Base-by-base conservation (phyloP, 2,888 invertebrate genomes). In the Macrophya alboannulata region DNA sequence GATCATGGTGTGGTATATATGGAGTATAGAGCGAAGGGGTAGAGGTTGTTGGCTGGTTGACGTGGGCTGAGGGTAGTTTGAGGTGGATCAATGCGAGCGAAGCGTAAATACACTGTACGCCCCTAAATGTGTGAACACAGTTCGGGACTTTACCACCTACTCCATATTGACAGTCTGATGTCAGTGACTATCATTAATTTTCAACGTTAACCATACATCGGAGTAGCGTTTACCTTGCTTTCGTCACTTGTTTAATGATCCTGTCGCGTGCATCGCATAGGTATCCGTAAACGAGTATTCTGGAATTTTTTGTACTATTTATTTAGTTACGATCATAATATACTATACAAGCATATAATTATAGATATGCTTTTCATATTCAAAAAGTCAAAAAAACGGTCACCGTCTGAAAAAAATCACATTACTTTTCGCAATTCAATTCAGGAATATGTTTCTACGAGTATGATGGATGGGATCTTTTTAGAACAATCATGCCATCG, bases 31-130 rank as follows among this genome's bases (percentile, higher is more conserved):
- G 74, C 71, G 76, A 86, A 86, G 59, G 83, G 87, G 85, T 86
- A 74, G 77, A 62, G 62, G 43, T 82, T 48, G 85, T 84, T 77
- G 48, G 86, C 85, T 76, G 81, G 79, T 74, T 86, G 82, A 77
- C 85, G 84, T 84, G 40, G 55, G 86, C 71, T 51, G 45, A 45
- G 77, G 76, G 82, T 65, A 84, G 79, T 74, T 74, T 74, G 72
- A 55, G 72, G 85, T 85, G 86, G 84, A 81, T 74, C 81, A 83
- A 72, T 84, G 84, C 37, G 85, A 85, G 59, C 74, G 83, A 84
- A 86, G 86, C 86, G 88, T 87, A 85, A 87, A 87, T 86, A 86
- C 86, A 86, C 31, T 48, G 31, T 74, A 71, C 31, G 21, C 72
- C 71, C 62, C 84, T 62, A 71, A 82, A 86, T 59, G 85, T 84